These are phyloP conservation scores for Arctia plantaginis DNA, from an alignment of 2,888 invertebrate genomes.

Conservation along the genomic window DNA sequence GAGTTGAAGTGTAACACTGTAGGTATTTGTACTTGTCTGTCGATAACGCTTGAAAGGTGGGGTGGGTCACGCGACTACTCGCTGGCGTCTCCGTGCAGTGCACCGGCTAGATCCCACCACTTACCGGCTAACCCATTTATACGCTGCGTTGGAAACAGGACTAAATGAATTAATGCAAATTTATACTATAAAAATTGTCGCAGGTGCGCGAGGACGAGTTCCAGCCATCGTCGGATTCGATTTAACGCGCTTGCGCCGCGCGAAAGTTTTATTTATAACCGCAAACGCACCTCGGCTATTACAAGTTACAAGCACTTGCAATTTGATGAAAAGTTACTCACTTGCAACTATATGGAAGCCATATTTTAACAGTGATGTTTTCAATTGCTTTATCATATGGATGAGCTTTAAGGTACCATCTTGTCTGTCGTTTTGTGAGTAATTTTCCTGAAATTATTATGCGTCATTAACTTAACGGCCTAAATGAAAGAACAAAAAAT, in stretches of 20 bases:
- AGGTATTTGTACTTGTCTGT: constrained; percentile 42
- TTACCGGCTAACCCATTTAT: constrained; percentile 87
- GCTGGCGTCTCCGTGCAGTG: constrained; percentile 45
- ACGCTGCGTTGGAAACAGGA: constrained; percentile 81
- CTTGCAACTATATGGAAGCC: constrained; percentile 7
- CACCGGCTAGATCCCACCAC: constrained; percentile 77
- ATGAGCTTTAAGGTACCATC: neutral
- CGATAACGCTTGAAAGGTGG: constrained; percentile 55
- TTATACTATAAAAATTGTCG: constrained; percentile 87
- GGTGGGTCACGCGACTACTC: constrained; percentile 50
- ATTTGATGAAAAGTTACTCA: constrained; percentile 39
- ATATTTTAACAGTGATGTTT: neutral
- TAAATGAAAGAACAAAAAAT: neutral
- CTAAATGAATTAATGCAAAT: constrained; percentile 87
- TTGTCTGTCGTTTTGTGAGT: neutral
- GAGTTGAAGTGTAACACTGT: constrained; percentile 2
- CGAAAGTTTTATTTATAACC: constrained; percentile 83
- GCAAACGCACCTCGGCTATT: constrained; percentile 67
- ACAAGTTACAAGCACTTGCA: constrained; percentile 55
- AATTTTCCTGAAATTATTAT: neutral
- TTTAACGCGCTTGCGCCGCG: constrained; percentile 82
- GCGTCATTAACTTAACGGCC: neutral
- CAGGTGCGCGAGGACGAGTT: constrained; percentile 84
- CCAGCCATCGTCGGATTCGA: constrained; percentile 81
- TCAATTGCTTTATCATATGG: constrained; percentile 7